A percentile compares a stretch with the other conserved stretches of the same genome.
Conservation (phyloP, 2,113 vertebrate species). For the Rhipidura dahli region DNA sequence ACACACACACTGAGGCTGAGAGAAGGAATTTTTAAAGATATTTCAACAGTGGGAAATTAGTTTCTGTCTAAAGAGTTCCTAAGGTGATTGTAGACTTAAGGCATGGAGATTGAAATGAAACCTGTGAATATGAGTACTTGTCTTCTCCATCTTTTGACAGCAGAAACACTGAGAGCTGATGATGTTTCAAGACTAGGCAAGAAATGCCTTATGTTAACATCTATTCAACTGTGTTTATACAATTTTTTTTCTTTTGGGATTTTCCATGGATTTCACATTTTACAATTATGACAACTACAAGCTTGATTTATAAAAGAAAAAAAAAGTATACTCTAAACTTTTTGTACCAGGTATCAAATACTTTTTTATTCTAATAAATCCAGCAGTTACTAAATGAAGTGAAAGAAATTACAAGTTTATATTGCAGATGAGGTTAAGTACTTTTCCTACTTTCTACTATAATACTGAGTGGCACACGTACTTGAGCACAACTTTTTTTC, state of each 20-base stretch:
- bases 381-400: background rate
- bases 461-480: background rate
- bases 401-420: background rate
- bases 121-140: background rate
- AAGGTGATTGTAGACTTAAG: background rate
- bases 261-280: background rate
- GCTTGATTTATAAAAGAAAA: background rate
- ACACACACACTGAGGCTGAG: background rate
- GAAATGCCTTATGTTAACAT: background rate
- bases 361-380: background rate
- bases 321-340: background rate
- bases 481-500: background rate
- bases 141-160: background rate
- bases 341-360: background rate
- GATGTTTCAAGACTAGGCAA: background rate
- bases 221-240: background rate
- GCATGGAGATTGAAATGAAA: background rate
- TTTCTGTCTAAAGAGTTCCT: background rate
- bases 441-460: background rate
- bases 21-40: background rate
- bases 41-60: background rate
- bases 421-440: background rate
- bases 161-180: background rate
- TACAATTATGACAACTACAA: background rate
- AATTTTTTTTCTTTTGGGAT: background rate